phyloP scores from a whole-genome alignment of 2,797 vertebrate species.

The Cyprinodon diabolis region DNA sequence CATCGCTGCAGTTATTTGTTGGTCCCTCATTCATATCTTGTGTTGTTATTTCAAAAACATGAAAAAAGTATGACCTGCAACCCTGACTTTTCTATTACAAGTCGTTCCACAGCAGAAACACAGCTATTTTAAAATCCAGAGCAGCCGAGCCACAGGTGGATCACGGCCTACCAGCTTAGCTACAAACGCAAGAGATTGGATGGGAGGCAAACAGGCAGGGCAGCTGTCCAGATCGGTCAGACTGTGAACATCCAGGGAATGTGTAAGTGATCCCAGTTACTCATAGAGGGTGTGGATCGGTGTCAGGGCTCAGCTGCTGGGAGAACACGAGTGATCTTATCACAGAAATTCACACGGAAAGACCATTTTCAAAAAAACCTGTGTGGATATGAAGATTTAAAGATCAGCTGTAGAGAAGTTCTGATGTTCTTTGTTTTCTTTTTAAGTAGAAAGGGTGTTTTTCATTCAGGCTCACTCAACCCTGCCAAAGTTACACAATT shows the following conservation, averaged over 20 bases:
- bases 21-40: slow-evolving; percentile 13
- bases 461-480: slow-evolving; percentile 15
- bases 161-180: slow-evolving; percentile 62
- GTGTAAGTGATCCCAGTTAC: slow-evolving; percentile 70
- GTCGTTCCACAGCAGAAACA: slow-evolving; percentile 38
- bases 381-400: slow-evolving; percentile 8
- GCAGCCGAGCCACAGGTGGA: slow-evolving; percentile 68
- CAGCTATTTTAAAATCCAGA: slow-evolving; percentile 70
- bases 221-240: slow-evolving; percentile 82
- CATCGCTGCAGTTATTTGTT: background rate
- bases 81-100: slow-evolving; percentile 17
- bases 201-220: slow-evolving; percentile 54
- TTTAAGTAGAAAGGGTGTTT: slow-evolving; percentile 19
- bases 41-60: slow-evolving; percentile 24
- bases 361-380: slow-evolving; percentile 24
- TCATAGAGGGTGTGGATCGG: slow-evolving; percentile 50
- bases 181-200: slow-evolving; percentile 69
- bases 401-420: slow-evolving; percentile 5
- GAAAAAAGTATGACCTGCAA: slow-evolving; percentile 27
- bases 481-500: slow-evolving; percentile 26
- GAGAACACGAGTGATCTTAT: slow-evolving; percentile 20
- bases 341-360: slow-evolving; percentile 25
- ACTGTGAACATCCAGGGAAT: slow-evolving; percentile 71
- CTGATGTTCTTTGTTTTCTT: background rate
- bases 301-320: slow-evolving; percentile 63